Evolutionary conservation across 2,888 invertebrate genomes (phyloP).

Genomic region (Trachelus iudaicus): DNA sequence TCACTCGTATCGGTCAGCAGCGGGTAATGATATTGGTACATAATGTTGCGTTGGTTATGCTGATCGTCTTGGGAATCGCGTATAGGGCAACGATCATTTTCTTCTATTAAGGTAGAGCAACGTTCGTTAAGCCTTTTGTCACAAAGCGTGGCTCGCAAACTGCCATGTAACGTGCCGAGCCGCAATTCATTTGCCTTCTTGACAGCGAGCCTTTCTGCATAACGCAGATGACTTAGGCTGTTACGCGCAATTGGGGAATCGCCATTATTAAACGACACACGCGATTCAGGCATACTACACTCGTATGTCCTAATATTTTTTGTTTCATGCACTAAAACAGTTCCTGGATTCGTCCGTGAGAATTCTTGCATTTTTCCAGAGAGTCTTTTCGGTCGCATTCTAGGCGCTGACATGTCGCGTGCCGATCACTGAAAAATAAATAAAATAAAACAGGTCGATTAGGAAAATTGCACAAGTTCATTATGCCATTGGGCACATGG

Average conservation of each 20-base stretch:
- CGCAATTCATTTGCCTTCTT: constrained; percentile 15
- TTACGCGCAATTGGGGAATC: background rate
- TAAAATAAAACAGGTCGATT: background rate
- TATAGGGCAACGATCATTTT: too few species aligned
- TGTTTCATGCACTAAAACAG: constrained; percentile 26
- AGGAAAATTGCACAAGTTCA: background rate
- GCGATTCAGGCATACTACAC: constrained; percentile 29
- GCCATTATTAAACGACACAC: constrained; percentile 7
- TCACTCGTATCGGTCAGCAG: background rate
- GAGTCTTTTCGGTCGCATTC: constrained; percentile 34
- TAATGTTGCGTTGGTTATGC: background rate
- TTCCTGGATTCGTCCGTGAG: constrained; percentile 20
- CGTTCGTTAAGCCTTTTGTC: too few species aligned
- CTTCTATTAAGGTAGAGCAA: too few species aligned
- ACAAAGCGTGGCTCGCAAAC: background rate
- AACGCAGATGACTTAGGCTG: background rate
- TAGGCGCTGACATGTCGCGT: constrained; percentile 39
- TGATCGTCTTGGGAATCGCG: too few species aligned
- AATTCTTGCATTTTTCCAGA: constrained; percentile 37
- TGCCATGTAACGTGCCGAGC: constrained; percentile 13
- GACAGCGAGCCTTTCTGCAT: constrained; percentile 10
- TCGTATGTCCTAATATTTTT: constrained; percentile 17
- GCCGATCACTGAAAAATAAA: constrained; percentile 46
- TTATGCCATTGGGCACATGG: background rate
- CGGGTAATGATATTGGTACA: background rate